These are phyloP conservation scores for Canis aureus DNA, from an alignment of 2,113 vertebrate genomes.

Conservation along the genomic window DNA sequence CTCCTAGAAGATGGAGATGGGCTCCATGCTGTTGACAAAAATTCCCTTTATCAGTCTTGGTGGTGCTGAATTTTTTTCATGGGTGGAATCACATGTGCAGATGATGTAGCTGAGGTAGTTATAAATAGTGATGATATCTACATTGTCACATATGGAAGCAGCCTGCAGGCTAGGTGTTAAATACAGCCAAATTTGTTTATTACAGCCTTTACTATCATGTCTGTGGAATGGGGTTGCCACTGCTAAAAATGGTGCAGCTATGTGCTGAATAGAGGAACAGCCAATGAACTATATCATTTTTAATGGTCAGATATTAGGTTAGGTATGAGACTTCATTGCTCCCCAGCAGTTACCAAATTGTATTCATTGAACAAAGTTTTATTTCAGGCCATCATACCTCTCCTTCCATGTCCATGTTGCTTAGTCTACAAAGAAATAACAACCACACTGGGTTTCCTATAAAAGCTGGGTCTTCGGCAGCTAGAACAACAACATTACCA, in stretches of 20 bases:
- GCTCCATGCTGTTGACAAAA: constrained; percentile 91
- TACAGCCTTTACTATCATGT: neutral
- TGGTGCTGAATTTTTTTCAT: constrained; percentile 90
- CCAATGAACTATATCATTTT: neutral
- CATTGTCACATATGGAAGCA: constrained; percentile 87
- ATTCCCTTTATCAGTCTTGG: constrained; percentile 89
- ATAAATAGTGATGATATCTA: constrained; percentile 93
- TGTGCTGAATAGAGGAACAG: neutral
- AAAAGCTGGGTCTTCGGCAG: neutral
- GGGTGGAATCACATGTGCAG: constrained; percentile 96
- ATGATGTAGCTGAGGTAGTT: constrained; percentile 96
- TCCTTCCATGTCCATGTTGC: neutral
- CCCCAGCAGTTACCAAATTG: neutral
- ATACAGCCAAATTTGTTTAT: constrained; percentile 92
- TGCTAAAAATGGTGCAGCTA: neutral
- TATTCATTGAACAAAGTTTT: constrained; percentile 9
- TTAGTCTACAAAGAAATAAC: neutral
- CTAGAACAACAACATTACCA: neutral
- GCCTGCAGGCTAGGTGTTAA: constrained; percentile 93
- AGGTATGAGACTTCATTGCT: neutral
- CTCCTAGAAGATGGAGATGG: constrained; percentile 85
- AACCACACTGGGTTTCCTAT: neutral
- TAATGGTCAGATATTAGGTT: neutral
- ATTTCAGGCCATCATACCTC: neutral
- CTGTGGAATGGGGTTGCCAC: neutral